Base-by-base conservation (phyloP, 2,797 vertebrate species). In the Bovichtus diacanthus region DNA sequence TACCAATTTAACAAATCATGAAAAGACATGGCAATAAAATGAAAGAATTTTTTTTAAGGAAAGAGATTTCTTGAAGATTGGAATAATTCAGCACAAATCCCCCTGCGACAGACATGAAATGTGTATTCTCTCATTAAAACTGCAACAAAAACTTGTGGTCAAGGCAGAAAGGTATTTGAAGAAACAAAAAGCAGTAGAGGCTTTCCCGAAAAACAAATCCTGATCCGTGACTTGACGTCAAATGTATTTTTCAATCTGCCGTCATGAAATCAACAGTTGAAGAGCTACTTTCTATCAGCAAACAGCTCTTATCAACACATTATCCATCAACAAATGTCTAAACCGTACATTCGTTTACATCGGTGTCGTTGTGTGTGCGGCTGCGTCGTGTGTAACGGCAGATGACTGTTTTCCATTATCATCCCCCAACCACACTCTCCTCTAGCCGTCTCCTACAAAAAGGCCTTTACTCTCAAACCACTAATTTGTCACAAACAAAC, bases 401-500 rank as follows among this genome's bases (percentile, higher is more conserved):
- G 39, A 56, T 46, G 34, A 69, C 68, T 79, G 82, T 81, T 88
- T 85, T 74, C 63, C 25, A 84, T 90, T 81, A 87, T 70, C 54
- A 51, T 23, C n/a, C 25, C 16, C 9, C 41, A 36, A 82, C 60
- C 51, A 53, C 67, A 27, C 54, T 55, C 63, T n/a, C 51, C 27
- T 65, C 44, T 36, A 44, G 21, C 34, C 7, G 3, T 25, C 65
- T 36, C 27, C 47, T 13, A 46, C 51, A 64, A 55, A 79, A 76
- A 67, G 34, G 31, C n/a, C 59, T 76, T 72, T 43, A 50, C 29
- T 47, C 44, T 69, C 47, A 58, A 76, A 74, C 70, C 67, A 56
- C 82, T 88, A 70, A 74, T 82, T 84, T 86, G 76, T 76, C 61
- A 39, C 63, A 79, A 74, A 86, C 74, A 80, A 31, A 81, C 51